Percentiles rank a stretch among this genome's conserved stretches.
These are phyloP conservation scores for Pterostichus niger DNA, from an alignment of 2,888 invertebrate species.

Conservation along the genomic window DNA sequence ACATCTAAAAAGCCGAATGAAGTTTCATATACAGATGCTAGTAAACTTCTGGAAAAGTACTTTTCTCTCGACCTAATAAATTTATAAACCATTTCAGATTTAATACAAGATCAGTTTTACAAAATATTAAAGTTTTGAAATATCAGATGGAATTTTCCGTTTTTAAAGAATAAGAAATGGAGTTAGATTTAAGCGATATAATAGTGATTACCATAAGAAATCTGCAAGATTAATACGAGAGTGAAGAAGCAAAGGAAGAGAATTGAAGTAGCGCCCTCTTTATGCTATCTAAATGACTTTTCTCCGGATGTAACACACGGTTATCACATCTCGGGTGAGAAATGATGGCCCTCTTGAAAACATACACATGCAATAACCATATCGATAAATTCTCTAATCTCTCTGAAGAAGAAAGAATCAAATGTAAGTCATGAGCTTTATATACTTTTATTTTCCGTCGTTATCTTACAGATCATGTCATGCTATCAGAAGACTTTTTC, in stretches of 20 bases:
- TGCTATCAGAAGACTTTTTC: constrained; percentile 15
- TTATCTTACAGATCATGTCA: constrained; percentile 35
- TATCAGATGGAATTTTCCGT: not conserved
- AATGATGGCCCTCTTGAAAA: constrained; percentile 47
- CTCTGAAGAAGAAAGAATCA: constrained; percentile 44
- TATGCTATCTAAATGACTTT: constrained; percentile 58
- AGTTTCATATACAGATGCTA: constrained; percentile 48
- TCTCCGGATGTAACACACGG: constrained; percentile 38
- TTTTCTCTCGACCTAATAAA: constrained; percentile 35
- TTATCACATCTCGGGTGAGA: constrained; percentile 47
- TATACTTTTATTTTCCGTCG: constrained; percentile 28
- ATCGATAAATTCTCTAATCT: constrained; percentile 52
- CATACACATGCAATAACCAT: constrained; percentile 52
- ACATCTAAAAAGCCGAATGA: constrained; percentile 46
- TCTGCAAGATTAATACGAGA: constrained; percentile 14
- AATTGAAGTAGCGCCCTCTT: not conserved
- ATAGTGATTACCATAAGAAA: constrained; percentile 9
- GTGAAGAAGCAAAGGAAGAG: not conserved
- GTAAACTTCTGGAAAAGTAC: constrained; percentile 21
- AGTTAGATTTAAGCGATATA: not conserved
- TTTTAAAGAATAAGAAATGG: not conserved
- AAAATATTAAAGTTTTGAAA: not conserved
- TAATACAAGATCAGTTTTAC: not conserved
- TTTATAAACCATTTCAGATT: not conserved
- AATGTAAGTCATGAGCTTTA: constrained; percentile 16